Evolutionary conservation across 2,113 vertebrate species (phyloP).

Genomic region (Dunckerocampus dactyliophorus): DNA sequence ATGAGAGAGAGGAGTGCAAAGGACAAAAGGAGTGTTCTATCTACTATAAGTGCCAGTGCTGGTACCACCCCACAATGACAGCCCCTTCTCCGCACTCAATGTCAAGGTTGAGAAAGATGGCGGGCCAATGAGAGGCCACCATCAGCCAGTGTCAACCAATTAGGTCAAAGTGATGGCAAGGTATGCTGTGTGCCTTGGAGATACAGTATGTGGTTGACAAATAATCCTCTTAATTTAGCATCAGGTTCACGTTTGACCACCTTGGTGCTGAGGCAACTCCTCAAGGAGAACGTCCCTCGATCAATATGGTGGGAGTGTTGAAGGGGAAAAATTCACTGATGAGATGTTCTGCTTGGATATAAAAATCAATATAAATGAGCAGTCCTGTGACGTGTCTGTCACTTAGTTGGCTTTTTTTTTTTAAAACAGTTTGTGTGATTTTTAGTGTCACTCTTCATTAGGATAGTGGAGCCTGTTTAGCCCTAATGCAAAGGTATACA

Average conservation of each 20-base stretch:
- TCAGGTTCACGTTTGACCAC: conserved; percentile 19
- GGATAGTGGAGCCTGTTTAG: conserved; percentile 1
- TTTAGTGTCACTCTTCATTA: neutral
- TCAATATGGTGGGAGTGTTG: conserved; percentile 28
- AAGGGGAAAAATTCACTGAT: conserved; percentile 1
- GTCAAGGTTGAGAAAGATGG: conserved; percentile 53
- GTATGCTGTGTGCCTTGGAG: conserved; percentile 50
- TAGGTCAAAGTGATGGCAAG: conserved; percentile 63
- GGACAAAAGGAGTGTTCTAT: conserved; percentile 67
- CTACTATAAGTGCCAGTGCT: conserved; percentile 22
- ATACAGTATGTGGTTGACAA: conserved; percentile 50
- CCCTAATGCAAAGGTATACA: neutral
- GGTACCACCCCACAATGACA: conserved; percentile 64
- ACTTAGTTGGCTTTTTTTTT: conserved; percentile 17
- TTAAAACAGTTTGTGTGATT: conserved; percentile 19
- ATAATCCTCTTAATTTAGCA: conserved; percentile 49
- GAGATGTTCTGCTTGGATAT: conserved; percentile 7
- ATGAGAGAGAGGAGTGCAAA: conserved; percentile 49
- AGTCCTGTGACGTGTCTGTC: conserved; percentile 13
- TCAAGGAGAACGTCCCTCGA: conserved; percentile 39
- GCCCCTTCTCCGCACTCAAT: conserved; percentile 54
- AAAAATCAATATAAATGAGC: conserved; percentile 1
- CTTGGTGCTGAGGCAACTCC: conserved; percentile 27
- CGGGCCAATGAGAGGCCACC: conserved; percentile 42
- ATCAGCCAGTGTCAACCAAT: conserved; percentile 45